Base-by-base conservation (phyloP, 2,888 invertebrate genomes). In the Pheosia tremula region DNA sequence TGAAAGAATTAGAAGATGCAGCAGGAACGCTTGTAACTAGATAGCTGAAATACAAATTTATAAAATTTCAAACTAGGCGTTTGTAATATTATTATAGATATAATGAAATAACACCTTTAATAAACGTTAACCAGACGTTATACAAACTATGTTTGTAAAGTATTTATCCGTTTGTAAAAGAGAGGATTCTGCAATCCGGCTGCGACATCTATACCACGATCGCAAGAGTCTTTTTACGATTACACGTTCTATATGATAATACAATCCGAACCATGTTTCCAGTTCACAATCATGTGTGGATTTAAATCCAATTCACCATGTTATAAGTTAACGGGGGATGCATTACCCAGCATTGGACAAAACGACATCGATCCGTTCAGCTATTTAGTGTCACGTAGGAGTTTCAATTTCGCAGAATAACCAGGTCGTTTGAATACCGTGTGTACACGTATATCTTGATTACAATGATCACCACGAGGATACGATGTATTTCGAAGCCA, bases 331-430 rank as follows among this genome's bases (percentile, higher is more conserved):
- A 56, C 56, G 56, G 56, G 13, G 45, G 56, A 56, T 36, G n/a
- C 39, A 56, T 56, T 36, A 43, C 56, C 56, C 36, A 10, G 24
- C 5, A n/a, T 9, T 36, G 56, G 45, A 45, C 24, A 11, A 45
- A 41, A 41, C 56, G 41, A 36, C 45, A 45, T 45, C 45, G 43
- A 56, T 56, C 56, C 56, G 56, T 7, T 41, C 11, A 45, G 24
- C 24, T 24, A 24, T 24, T 24, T 77, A 70, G 74, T 73, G 77
- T 80, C 84, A 83, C 83, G 83, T 83, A 79, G 74, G 67, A 71
- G 75, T 77, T 79, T 80, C 74, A 81, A 82, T 84, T 84, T 84
- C 83, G 80, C 72, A 70, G 82, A 82, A 83, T 72, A 78, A 76
- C 77, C 77, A 70, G 78, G 79, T 76, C 79, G 74, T 78, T 78